These are phyloP conservation scores for Ariolimax columbianus DNA, from an alignment of 2,888 invertebrate genomes.

Conservation along the genomic window DNA sequence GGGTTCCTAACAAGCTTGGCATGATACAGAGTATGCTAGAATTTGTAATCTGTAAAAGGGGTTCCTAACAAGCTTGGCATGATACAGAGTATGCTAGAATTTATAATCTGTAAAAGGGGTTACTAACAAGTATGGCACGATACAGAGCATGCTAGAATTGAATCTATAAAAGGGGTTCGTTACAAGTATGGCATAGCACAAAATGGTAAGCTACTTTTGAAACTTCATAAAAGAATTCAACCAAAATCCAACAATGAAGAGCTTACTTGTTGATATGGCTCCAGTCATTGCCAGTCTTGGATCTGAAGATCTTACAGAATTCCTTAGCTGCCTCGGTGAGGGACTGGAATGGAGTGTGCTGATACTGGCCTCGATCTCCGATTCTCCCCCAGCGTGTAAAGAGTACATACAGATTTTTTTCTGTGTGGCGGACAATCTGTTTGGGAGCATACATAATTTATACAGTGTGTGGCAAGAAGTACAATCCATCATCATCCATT, in stretches of 20 bases:
- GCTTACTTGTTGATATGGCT: slow-evolving; percentile 64
- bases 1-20: too few relatives aligned
- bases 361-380: slow-evolving; percentile 80
- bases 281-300: slow-evolving; percentile 81
- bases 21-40: too few relatives aligned
- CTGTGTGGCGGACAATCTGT: slow-evolving; percentile 77
- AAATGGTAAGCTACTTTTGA: too few relatives aligned
- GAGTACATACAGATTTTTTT: slow-evolving; percentile 80
- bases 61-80: too few relatives aligned
- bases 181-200: too few relatives aligned
- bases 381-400: slow-evolving; percentile 82
- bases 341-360: slow-evolving; percentile 80
- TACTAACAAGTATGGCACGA: too few relatives aligned
- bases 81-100: too few relatives aligned
- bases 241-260: background rate
- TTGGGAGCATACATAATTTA: background rate
- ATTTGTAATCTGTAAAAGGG: too few relatives aligned
- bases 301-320: slow-evolving; percentile 80
- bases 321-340: slow-evolving; percentile 80
- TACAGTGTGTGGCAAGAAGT: background rate
- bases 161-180: too few relatives aligned
- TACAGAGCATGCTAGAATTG: too few relatives aligned
- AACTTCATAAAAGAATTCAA: background rate
- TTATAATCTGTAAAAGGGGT: too few relatives aligned
- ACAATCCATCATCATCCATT: too few relatives aligned